Evolutionary conservation across 2,888 invertebrate genomes (phyloP).

Genomic region (Rotaria magnacalcarata): DNA sequence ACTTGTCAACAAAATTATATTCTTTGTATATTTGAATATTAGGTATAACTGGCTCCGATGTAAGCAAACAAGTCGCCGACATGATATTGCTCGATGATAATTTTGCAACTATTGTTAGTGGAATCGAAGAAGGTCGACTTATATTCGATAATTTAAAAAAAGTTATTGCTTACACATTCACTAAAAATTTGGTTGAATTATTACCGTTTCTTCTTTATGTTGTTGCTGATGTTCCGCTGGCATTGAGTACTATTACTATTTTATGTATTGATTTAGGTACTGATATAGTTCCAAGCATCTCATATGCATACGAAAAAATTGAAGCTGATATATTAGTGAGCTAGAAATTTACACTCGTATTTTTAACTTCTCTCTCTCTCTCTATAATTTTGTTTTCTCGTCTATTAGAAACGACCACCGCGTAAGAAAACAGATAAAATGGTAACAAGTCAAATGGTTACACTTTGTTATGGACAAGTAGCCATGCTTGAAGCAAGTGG

Average conservation of each 20-base stretch:
- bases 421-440: conserved; percentile 34
- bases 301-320: conserved; percentile 45
- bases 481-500: conserved; percentile 43
- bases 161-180: conserved; percentile 46
- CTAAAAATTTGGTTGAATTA: conserved; percentile 43
- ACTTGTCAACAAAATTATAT: background rate
- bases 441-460: conserved; percentile 40
- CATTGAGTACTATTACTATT: conserved; percentile 45
- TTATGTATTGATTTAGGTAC: conserved; percentile 46
- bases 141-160: conserved; percentile 47
- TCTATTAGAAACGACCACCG: conserved; percentile 15
- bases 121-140: conserved; percentile 51
- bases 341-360: too few relatives aligned
- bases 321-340: conserved; percentile 43
- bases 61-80: conserved; percentile 51
- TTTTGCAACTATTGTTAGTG: conserved; percentile 52
- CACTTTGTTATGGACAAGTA: conserved; percentile 44
- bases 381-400: background rate
- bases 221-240: conserved; percentile 43
- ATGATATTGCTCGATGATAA: conserved; percentile 51
- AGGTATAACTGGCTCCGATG: conserved; percentile 50
- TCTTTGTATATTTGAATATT: conserved; percentile 36
- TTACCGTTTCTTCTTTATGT: conserved; percentile 46
- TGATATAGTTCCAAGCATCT: conserved; percentile 43
- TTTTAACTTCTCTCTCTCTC: too few relatives aligned